phyloP scores from a whole-genome alignment of 2,113 vertebrate species.

The Eulacestoma nigropectus region DNA sequence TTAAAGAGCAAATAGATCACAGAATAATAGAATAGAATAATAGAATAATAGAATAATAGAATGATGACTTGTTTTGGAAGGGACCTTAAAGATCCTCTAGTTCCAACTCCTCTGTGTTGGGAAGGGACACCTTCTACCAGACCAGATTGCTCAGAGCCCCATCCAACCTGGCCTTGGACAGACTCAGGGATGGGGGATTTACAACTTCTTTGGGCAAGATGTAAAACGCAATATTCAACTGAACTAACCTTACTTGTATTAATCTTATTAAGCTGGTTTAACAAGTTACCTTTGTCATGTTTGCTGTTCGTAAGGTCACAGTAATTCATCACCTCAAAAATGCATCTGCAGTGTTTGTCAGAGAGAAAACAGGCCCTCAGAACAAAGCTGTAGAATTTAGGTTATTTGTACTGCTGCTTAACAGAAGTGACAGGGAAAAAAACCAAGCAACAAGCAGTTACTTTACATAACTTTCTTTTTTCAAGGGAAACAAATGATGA shows the following conservation, averaged over 20 bases:
- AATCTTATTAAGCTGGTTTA: neutral
- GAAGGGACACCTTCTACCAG: neutral
- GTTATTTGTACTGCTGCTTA: neutral
- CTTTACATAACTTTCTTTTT: neutral
- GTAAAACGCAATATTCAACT: neutral
- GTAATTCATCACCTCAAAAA: neutral
- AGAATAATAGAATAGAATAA: neutral
- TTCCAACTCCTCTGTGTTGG: neutral
- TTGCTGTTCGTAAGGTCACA: neutral
- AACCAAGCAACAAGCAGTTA: neutral
- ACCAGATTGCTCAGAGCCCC: neutral
- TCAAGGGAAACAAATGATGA: slow-evolving; percentile 3
- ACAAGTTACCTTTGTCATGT: neutral
- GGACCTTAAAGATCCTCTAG: neutral
- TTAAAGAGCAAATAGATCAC: neutral
- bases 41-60: neutral
- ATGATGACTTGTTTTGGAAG: neutral
- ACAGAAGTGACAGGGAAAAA: neutral
- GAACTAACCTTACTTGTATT: neutral
- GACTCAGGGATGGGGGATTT: neutral
- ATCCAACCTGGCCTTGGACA: neutral
- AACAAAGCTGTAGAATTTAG: neutral
- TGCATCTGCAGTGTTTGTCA: neutral
- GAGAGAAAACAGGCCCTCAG: neutral
- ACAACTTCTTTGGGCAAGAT: neutral